Base-by-base conservation (phyloP, 2,797 vertebrate genomes). In the Allobates femoralis region DNA sequence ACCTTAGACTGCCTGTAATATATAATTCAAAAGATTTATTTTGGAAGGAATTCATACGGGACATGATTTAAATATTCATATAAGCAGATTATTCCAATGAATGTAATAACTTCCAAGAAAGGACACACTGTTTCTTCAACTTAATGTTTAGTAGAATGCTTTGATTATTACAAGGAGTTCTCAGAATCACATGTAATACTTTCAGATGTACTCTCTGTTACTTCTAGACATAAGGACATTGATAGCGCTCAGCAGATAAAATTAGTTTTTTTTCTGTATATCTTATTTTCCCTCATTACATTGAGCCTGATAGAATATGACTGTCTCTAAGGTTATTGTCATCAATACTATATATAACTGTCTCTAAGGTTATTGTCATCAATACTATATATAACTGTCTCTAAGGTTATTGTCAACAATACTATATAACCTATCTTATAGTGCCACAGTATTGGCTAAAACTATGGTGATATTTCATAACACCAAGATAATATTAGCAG, bases 21-120 rank as follows among this genome's bases (percentile, higher is more conserved):
- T 87, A 84, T 87, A 84, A 87, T 87, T 87, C 81, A 84, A 84
- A 87, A 87, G 86, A 84, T 87, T 87, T 87, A 84, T 87, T 87
- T 87, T 87, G 77, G 86, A 80, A 80, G 41, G 76, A 80, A 87
- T 84, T 84, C 86, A 79, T 64, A 74, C 26, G 86, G 81, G 81
- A 87, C 86, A 78, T 66, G 77, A 87, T 87, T 87, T 87, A 87
- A 87, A 87, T 84, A 87, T 87, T 87, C 86, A 84, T 84, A 87
- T 79, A 87, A 80, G 77, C 76, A 87, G 86, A 87, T 87, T 87
- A 84, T 87, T 84, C 86, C 86, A 87, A 80, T 75, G 76, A 83
- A 84, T 84, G 76, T 84, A 84, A 87, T 87, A 87, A 84, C 66
- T 84, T 87, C 86, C 82, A 87, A 87, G 86, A 87, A 87, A 87